Percentiles rank a stretch among this genome's conserved stretches.
Conservation (phyloP, 2,888 invertebrate species). For the Chironomus tentans region DNA sequence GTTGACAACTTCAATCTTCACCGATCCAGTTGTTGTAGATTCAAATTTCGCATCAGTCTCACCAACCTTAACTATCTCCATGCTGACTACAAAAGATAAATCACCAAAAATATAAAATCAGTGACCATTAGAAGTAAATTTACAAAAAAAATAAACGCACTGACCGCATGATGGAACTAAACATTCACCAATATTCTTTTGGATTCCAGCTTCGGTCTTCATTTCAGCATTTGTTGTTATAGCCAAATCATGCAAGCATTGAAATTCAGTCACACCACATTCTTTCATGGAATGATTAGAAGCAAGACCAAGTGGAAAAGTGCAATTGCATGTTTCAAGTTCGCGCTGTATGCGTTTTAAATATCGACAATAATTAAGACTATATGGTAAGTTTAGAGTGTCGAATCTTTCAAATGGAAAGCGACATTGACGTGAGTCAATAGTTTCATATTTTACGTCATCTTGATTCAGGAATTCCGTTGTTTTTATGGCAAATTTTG, state of each 20-base stretch:
- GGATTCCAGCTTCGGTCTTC: background rate
- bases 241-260: background rate
- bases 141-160: too few species aligned
- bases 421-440: background rate
- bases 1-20: slow-evolving; percentile 28
- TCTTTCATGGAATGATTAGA: background rate
- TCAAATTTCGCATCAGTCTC: background rate
- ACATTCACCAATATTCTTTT: background rate
- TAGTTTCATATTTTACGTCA: background rate
- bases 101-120: too few species aligned
- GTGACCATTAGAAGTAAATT: too few species aligned
- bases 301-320: background rate
- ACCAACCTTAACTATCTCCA: slow-evolving; percentile 27
- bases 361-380: background rate
- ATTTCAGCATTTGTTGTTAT: background rate
- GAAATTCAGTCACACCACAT: background rate
- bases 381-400: background rate
- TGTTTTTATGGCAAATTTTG: background rate
- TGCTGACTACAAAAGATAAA: too few species aligned
- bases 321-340: background rate
- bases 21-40: background rate
- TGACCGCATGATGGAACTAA: slow-evolving; percentile 28
- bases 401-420: background rate
- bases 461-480: background rate
- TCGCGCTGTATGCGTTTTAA: background rate